phyloP scores from a whole-genome alignment of 2,888 invertebrate species.

The Celastrina argiolus region DNA sequence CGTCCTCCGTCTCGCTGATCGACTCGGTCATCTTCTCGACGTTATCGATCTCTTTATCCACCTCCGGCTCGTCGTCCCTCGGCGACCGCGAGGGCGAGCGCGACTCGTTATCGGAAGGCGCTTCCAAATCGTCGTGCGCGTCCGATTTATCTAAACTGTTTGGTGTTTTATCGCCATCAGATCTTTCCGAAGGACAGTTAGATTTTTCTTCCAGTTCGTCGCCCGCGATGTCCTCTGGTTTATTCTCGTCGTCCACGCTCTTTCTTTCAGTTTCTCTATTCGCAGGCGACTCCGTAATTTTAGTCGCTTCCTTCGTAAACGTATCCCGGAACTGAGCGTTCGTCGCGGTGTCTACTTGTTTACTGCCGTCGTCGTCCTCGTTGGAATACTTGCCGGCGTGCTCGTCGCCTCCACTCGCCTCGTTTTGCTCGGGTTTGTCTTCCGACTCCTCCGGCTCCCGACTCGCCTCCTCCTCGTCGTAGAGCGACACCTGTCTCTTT shows the following conservation, averaged over 20 bases:
- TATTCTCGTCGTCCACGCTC: background rate
- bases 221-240: background rate
- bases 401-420: conserved; percentile 12
- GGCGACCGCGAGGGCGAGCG: conserved; percentile 32
- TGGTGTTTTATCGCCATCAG: background rate
- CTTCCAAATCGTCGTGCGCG: background rate
- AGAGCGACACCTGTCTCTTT: conserved; percentile 69
- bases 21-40: conserved; percentile 75
- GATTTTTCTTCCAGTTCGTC: background rate
- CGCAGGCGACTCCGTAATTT: background rate
- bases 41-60: conserved; percentile 31
- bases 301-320: background rate
- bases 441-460: conserved; percentile 29
- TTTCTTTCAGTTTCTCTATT: background rate
- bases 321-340: conserved; percentile 3
- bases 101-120: conserved; percentile 30
- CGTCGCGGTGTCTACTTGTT: background rate
- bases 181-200: background rate
- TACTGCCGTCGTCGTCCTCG: background rate
- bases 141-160: background rate
- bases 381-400: background rate
- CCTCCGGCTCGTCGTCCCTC: conserved; percentile 54
- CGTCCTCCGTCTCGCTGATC: conserved; percentile 80
- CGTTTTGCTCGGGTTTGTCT: background rate
- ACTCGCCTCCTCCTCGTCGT: conserved; percentile 55